These are phyloP conservation scores for Megalops atlanticus DNA, from an alignment of 2,113 vertebrate species.

Conservation along the genomic window DNA sequence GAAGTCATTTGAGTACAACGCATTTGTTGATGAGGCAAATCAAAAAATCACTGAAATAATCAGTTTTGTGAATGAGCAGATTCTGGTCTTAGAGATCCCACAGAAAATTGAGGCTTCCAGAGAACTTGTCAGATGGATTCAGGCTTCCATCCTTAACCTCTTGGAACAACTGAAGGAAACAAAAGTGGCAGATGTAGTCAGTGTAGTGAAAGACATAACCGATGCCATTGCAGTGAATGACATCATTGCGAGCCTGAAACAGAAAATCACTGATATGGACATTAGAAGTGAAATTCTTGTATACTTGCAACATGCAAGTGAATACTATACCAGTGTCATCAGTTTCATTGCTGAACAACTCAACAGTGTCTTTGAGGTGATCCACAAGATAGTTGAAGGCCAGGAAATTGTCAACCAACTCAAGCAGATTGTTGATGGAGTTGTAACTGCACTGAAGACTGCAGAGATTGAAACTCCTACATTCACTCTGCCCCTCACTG, in stretches of 20 bases:
- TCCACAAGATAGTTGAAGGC: conserved; percentile 41
- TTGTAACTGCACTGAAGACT: conserved; percentile 70
- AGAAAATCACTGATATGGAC: conserved; percentile 81
- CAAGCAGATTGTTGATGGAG: conserved; percentile 38
- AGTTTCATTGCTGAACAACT: conserved; percentile 70
- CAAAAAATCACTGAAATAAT: conserved; percentile 71
- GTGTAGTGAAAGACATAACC: conserved; percentile 74
- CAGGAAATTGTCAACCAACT: conserved; percentile 61
- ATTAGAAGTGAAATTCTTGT: conserved; percentile 75
- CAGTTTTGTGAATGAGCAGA: conserved; percentile 75
- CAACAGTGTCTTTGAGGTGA: conserved; percentile 50
- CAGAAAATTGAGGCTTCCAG: conserved; percentile 80
- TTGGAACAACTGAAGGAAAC: conserved; percentile 74
- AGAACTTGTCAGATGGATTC: conserved; percentile 71
- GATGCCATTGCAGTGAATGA: conserved; percentile 70
- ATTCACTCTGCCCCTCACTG: conserved; percentile 83
- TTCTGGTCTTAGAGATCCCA: conserved; percentile 80
- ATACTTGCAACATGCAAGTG: conserved; percentile 75
- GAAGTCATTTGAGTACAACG: conserved; percentile 80
- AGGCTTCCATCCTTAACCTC: conserved; percentile 57
- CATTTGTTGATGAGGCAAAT: conserved; percentile 75
- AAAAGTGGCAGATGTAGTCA: conserved; percentile 70
- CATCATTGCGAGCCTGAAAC: conserved; percentile 79
- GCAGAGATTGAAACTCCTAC: conserved; percentile 74
- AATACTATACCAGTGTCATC: conserved; percentile 75